Percentiles rank a stretch among this genome's conserved stretches.
Evolutionary conservation across 1,140 invertebrate species (phyloP).

Genomic region (Triops longicaudatus): DNA sequence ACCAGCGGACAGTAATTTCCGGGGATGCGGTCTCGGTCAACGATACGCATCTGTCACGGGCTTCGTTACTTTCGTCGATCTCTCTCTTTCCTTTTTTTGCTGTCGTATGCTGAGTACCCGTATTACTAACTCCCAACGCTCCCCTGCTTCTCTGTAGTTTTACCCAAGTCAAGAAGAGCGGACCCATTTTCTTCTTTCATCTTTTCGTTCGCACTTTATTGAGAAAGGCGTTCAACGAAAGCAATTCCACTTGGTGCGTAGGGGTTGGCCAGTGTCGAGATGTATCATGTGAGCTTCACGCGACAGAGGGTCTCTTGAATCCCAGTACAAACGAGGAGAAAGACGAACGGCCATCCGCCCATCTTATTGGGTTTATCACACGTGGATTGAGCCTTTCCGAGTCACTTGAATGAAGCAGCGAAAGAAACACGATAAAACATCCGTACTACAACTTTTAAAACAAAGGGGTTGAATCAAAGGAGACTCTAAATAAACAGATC

Average conservation of each 20-base stretch:
- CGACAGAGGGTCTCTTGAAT: not conserved
- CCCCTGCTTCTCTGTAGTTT: not conserved
- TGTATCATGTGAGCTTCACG: not conserved
- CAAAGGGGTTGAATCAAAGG: not conserved
- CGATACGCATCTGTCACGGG: not conserved
- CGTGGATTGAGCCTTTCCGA: not conserved
- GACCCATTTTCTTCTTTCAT: not conserved
- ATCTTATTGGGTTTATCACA: slow-evolving; percentile 4
- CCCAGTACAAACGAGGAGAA: not conserved
- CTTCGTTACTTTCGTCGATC: not conserved
- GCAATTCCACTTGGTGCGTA: not conserved
- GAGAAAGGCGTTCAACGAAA: not conserved
- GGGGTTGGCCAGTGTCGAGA: not conserved
- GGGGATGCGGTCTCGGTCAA: not conserved
- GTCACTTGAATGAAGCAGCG: not conserved
- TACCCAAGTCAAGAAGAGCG: not conserved
- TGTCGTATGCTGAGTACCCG: not conserved
- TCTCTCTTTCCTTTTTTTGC: not conserved
- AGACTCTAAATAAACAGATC: not conserved
- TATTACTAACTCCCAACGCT: not conserved
- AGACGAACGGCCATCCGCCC: not conserved
- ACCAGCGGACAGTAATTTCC: not conserved
- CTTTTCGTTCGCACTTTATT: not conserved
- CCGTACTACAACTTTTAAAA: not conserved
- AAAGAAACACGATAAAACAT: no score